Evolutionary conservation across 2,888 invertebrate species (phyloP), one percentile per base, ranked within the genome.

Genomic region (Mythimna impura): DNA sequence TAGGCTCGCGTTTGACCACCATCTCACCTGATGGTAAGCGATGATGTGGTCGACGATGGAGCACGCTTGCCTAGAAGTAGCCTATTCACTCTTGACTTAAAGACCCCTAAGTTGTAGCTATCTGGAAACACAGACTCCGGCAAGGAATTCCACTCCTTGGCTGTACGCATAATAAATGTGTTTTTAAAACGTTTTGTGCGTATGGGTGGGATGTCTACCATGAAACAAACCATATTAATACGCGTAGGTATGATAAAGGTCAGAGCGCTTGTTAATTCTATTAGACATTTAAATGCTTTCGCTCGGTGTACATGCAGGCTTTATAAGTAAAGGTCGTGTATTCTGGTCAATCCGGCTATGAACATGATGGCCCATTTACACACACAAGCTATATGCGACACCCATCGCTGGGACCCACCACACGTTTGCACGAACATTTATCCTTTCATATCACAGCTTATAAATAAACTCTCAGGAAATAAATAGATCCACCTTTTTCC

Each of bases 301-400:
- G 65, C 47, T 78, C 43, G 58, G 71, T 65, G 30, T 69, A 43
- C 72, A 74, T 68, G 66, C 71, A 72, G 34, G 66, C 73, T 80
- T 78, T 81, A 78, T 76, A 76, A 81, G 80, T 81, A 84, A 84
- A 85, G 81, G 84, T 83, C 80, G 78, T 73, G 73, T 88, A 84
- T 87, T 78, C 76, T 73, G 70, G 82, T 81, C 67, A 76, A 76
- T 81, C 83, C 80, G 80, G 82, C 87, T 89, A 89, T 89, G 89
- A 91, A 88, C 82, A 58, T 72, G 62, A 72, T 63, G 72, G 72
- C 55, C 78, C 64, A 87, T 90, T 89, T 87, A 86, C 81, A 75
- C 69, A 70, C 69, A 30, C 30, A 3, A 3, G 78, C 85, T 89
- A 90, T 89, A 89, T 90, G 88, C 82, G 89, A 87, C 86, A 76